Evolutionary conservation across 2,113 vertebrate species (phyloP).

Genomic region (Pelusios castaneus): DNA sequence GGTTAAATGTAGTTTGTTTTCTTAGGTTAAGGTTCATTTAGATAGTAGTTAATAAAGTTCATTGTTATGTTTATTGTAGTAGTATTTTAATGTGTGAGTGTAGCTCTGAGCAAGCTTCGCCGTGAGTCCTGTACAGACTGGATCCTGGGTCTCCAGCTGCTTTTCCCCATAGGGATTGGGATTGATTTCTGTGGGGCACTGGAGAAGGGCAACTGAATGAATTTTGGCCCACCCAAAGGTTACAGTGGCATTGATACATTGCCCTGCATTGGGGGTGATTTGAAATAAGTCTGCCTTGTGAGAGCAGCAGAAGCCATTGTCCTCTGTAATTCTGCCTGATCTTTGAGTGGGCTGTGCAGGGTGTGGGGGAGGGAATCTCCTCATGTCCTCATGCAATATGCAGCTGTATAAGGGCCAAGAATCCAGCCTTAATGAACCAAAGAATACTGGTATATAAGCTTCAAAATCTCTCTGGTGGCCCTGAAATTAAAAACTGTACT

Average conservation of each 20-base stretch:
- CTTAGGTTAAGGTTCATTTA: too few species aligned
- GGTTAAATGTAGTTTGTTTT: too few species aligned
- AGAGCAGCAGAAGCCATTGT: not conserved
- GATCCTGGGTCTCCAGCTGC: too few species aligned
- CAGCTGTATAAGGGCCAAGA: not conserved
- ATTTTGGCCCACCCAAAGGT: too few species aligned
- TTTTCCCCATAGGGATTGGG: too few species aligned
- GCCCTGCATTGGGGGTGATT: not conserved
- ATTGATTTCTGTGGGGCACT: too few species aligned
- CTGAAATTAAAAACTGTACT: not conserved
- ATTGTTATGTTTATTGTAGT: too few species aligned
- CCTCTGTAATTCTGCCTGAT: not conserved
- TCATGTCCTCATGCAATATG: not conserved
- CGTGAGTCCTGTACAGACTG: too few species aligned
- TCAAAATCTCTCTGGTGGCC: not conserved
- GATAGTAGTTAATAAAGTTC: too few species aligned
- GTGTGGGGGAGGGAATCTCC: rapidly evolving
- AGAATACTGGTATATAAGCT: not conserved
- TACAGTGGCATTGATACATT: not conserved
- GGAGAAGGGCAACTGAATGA: too few species aligned
- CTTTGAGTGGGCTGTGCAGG: not conserved
- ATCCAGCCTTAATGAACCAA: not conserved
- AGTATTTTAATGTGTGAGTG: too few species aligned
- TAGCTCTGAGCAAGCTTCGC: too few species aligned
- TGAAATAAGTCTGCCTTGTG: not conserved